Conservation (phyloP, 2,113 vertebrate genomes). For the Lophura nycthemera region DNA sequence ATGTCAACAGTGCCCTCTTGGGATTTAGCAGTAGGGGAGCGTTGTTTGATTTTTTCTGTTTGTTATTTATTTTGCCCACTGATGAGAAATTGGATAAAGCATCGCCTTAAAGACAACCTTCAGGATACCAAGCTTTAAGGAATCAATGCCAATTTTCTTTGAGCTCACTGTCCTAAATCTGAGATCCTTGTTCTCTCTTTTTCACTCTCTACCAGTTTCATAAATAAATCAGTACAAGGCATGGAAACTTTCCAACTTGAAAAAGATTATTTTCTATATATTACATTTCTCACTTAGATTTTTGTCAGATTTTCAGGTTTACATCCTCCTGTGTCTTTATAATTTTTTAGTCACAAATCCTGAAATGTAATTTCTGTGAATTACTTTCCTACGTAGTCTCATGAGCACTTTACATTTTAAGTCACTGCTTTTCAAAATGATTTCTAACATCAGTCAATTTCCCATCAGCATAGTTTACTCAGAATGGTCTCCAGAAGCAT, state of each 20-base stretch:
- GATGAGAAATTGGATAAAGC: not conserved
- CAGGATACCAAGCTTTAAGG: not conserved
- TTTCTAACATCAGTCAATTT: not conserved
- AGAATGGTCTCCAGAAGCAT: not conserved
- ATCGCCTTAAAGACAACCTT: not conserved
- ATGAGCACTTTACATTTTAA: not conserved
- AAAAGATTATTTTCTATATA: not conserved
- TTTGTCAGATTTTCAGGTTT: not conserved
- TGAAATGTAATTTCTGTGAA: not conserved
- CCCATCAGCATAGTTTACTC: not conserved
- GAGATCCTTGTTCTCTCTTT: not conserved
- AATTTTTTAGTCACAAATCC: not conserved
- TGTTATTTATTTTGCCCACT: not conserved
- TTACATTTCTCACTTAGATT: not conserved
- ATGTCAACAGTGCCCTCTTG: not conserved
- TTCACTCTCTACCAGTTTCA: not conserved
- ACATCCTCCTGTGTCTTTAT: not conserved
- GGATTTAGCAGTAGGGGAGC: accelerated
- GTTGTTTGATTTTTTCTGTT: not conserved
- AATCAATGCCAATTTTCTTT: not conserved
- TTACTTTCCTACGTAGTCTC: not conserved
- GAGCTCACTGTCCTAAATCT: not conserved
- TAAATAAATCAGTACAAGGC: not conserved
- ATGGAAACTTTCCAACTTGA: not conserved
- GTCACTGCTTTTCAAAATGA: not conserved